These are phyloP conservation scores for Peucedramus taeniatus DNA, from an alignment of 2,113 vertebrate genomes.

Conservation along the genomic window DNA sequence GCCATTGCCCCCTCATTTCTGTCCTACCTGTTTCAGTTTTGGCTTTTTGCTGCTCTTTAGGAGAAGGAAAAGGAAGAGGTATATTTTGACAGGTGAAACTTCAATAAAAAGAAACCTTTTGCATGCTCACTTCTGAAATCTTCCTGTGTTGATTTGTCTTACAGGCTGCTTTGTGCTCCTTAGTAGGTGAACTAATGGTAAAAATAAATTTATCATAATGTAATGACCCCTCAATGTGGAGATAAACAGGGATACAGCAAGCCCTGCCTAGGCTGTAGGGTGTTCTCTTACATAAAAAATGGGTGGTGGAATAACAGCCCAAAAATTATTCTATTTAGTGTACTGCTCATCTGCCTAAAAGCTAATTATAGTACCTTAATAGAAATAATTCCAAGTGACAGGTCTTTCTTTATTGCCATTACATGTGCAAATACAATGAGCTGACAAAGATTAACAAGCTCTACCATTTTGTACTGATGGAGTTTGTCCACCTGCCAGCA, in stretches of 20 bases:
- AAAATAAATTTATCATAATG: not conserved
- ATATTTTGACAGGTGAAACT: not conserved
- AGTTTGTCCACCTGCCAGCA: not conserved
- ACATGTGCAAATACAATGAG: not conserved
- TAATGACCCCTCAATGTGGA: not conserved
- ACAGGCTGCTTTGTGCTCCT: not conserved
- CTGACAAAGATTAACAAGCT: not conserved
- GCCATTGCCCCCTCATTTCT: not conserved
- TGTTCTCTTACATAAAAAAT: not conserved
- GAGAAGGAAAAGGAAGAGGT: not conserved
- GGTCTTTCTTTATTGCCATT: not conserved
- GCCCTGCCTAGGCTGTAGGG: not conserved
- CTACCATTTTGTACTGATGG: not conserved
- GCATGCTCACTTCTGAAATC: not conserved
- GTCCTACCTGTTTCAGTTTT: not conserved
- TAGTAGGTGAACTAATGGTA: not conserved
- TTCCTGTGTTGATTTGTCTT: not conserved
- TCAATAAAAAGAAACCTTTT: not conserved
- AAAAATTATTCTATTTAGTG: not conserved
- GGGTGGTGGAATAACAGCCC: not conserved
- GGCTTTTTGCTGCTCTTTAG: not conserved
- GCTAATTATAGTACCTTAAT: not conserved
- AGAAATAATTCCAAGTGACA: not conserved
- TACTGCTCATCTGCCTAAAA: not conserved
- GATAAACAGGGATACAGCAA: not conserved